Evolutionary conservation across 2,113 vertebrate genomes (phyloP).

Genomic region (Trematocara marginatum): DNA sequence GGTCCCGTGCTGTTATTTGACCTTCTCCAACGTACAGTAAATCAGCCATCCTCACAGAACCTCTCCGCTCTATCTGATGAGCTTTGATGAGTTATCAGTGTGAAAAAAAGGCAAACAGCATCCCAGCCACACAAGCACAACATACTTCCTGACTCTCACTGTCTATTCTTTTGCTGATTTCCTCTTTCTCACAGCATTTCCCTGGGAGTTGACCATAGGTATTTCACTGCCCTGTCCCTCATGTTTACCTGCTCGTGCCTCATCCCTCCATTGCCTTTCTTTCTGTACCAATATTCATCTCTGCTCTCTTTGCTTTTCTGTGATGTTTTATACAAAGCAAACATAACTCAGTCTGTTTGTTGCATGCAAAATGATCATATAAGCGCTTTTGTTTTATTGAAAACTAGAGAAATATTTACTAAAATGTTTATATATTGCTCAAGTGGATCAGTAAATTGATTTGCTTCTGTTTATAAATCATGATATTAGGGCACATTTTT

Average conservation of each 20-base stretch:
- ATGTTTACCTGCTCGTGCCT: slow-evolving; percentile 19
- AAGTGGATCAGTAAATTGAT: background rate
- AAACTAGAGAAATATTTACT: background rate
- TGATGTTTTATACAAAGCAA: slow-evolving; percentile 5
- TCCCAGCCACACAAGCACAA: slow-evolving; percentile 27
- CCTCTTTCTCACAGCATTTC: slow-evolving; percentile 80
- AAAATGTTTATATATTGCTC: background rate
- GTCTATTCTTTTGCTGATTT: slow-evolving; percentile 67
- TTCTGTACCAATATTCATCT: slow-evolving; percentile 40
- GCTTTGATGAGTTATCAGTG: background rate
- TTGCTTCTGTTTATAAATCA: background rate
- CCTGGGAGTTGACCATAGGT: slow-evolving; percentile 88
- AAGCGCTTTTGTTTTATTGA: background rate
- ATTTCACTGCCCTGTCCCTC: slow-evolving; percentile 71
- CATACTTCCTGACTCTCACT: slow-evolving; percentile 70
- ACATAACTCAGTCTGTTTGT: slow-evolving; percentile 20
- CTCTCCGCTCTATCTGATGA: background rate
- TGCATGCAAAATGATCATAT: slow-evolving; percentile 46
- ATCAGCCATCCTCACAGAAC: background rate
- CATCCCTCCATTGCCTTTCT: background rate
- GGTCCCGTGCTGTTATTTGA: background rate
- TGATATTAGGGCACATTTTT: background rate
- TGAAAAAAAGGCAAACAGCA: slow-evolving; percentile 29
- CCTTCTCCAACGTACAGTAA: background rate
- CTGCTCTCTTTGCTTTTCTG: slow-evolving; percentile 21